Evolutionary conservation across 2,888 invertebrate genomes (phyloP), one percentile per base, ranked within the genome.

Genomic region (Drosophila anomelani): DNA sequence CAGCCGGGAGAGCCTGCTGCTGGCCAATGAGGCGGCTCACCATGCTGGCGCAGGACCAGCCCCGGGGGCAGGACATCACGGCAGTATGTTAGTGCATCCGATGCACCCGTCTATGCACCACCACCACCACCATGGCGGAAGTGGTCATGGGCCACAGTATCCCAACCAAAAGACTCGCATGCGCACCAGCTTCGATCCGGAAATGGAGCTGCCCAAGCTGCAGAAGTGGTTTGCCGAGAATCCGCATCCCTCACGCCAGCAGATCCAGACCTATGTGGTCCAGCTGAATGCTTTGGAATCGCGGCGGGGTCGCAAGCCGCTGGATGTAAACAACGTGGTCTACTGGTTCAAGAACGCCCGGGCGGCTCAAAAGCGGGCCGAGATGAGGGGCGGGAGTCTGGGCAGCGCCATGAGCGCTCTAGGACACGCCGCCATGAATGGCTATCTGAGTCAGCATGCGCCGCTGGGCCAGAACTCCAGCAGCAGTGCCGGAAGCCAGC

Each of bases 321-420:
- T 99, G 59, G 98, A 99, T 92, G 96, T 98, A 6, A 98, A 98
- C 90, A 98, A 98, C 91, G 98, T 98, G 17, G 98, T 98, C 17
- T 98, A 98, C 90, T 98, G 98, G 98, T 99, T 99, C 93, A 98
- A 99, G 92, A 99, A 99, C 91, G 98, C 99, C 0, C 94, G 99
- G 58, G 99, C 99, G 1, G 98, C 98, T 1, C 97, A 98, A 91
- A 98, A 98, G 90, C 94, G 98, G 46, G 98, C 98, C 4, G 97
- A 98, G 93, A 93, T 96, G 88, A 94, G 96, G 77, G 94, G 96
- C 56, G 90, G 91, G 47, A 89, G 91, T 6, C 44, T 91, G 55
- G 89, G 90, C 13, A 90, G 63, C 12, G 88, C 92, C 3, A 87
- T 90, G 78, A 90, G 82, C 47, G 88, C 90, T 10, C 64, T 91